Base-by-base conservation (phyloP, 2,888 invertebrate genomes). In the Hirtodrosophila cameraria region DNA sequence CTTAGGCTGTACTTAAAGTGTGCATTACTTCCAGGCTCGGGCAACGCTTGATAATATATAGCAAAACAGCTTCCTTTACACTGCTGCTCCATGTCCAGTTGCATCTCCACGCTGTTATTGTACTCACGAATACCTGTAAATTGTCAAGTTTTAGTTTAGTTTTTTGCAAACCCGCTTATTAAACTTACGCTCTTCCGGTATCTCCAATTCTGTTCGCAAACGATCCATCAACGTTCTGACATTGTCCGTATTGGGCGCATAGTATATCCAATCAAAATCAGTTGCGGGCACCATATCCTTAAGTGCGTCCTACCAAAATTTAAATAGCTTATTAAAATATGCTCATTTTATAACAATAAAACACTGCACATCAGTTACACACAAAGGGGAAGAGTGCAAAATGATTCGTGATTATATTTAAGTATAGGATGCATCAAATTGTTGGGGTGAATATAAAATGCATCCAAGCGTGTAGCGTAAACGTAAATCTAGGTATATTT, bases 1-100 rank as follows among this genome's bases (percentile, higher is more conserved):
- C 92, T 90, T 13, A 93, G 90, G 0, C 92, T 91, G 81, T 93
- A 93, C 1, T 71, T 86, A 0, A 85, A 60, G 1, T 18, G 23
- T 0, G 63, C 69, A 3, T 1, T 11, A 1, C 4, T 1, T 6
- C 46, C 33, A 1, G 39, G 33, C 2, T 59, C 45, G 0, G 87
- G 76, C 30, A 85, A 60, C 6, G 73, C 33, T 12, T 84, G 38
- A 42, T 88, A 89, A 45, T 74, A 12, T 2, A 90, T 78, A 1
- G 82, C 87, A 60, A 89, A 89, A 23, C 88, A 89, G 13, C 74
- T 87, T 0, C 84, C 76, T 8, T 53, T 68, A 31, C 88, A 86
- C 2, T 76, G 72, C 18, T 83, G 77, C 45, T 90, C 86, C 63
- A 89, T 74, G 4, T 66, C 73, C 31, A 63, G 4, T 23, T 79